Conservation (phyloP, 2,888 invertebrate genomes). For the Protodeltote pygarga region DNA sequence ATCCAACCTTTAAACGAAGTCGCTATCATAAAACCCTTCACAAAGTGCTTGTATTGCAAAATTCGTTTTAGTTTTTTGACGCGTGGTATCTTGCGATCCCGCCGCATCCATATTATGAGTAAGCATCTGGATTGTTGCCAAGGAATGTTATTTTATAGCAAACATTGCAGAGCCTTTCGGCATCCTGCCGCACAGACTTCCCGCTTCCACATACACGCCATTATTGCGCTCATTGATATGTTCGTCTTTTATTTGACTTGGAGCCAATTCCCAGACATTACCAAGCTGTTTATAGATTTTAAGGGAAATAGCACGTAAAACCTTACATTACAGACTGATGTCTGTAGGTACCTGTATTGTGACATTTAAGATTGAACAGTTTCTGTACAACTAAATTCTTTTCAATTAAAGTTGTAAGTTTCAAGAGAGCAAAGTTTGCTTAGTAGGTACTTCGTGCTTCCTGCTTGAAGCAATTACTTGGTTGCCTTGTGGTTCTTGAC, state of each 20-base stretch:
- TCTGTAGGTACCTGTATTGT: not conserved
- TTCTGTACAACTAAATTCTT: not conserved
- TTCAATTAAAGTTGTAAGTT: not conserved
- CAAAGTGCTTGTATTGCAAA: conserved; percentile 40
- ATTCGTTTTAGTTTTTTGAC: conserved; percentile 43
- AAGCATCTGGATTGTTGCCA: conserved; percentile 66
- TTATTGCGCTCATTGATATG: conserved; percentile 33
- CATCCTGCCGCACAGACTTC: conserved; percentile 51
- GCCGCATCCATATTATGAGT: conserved; percentile 38
- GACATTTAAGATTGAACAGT: not conserved
- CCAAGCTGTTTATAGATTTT: conserved; percentile 11
- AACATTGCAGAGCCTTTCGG: conserved; percentile 60
- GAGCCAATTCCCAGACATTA: conserved; percentile 42
- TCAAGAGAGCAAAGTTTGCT: not conserved
- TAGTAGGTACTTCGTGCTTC: not conserved
- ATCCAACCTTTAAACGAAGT: conserved; percentile 39
- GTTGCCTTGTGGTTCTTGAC: not conserved
- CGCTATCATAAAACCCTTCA: conserved; percentile 45
- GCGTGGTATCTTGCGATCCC: conserved; percentile 45
- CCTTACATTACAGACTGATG: not conserved
- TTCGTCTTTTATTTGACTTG: conserved; percentile 38
- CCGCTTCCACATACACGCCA: conserved; percentile 27
- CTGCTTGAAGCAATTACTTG: conserved; percentile 8
- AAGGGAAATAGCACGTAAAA: conserved; percentile 19
- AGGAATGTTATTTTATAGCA: conserved; percentile 47